Conservation (phyloP, 2,113 vertebrate species). For the Bagarius yarrelli region DNA sequence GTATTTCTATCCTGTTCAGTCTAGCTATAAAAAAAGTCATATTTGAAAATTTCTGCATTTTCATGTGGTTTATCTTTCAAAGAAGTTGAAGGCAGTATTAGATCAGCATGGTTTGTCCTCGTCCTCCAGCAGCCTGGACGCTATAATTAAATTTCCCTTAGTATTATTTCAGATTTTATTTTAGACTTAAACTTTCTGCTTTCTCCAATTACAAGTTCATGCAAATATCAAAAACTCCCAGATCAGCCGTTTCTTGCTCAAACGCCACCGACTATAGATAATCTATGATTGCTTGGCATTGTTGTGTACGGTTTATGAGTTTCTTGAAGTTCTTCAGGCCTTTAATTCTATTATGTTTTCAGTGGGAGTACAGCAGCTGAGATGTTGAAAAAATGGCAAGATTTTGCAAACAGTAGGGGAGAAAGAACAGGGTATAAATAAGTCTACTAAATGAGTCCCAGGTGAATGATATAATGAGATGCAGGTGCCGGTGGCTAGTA, state of each 20-base stretch:
- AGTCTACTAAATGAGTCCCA: constrained; percentile 29
- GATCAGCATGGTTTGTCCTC: neutral
- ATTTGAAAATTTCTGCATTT: neutral
- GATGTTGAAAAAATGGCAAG: constrained; percentile 31
- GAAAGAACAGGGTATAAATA: constrained; percentile 28
- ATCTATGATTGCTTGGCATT: constrained; percentile 17
- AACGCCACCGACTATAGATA: constrained; percentile 5
- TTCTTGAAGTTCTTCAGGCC: constrained; percentile 15
- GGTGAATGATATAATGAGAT: constrained; percentile 28
- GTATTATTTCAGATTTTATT: neutral
- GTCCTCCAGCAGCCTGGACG: neutral
- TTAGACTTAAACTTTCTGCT: neutral
- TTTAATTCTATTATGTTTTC: constrained; percentile 23
- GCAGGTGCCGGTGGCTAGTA: constrained; percentile 31
- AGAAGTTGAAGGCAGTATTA: neutral
- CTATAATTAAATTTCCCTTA: neutral
- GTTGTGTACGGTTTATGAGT: constrained; percentile 25
- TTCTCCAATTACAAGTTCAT: constrained; percentile 8
- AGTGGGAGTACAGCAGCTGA: constrained; percentile 32
- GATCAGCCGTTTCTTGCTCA: constrained; percentile 17
- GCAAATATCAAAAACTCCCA: constrained; percentile 22
- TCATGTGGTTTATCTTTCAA: neutral
- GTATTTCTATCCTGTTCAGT: constrained; percentile 13
- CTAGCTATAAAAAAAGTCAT: neutral
- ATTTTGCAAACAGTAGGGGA: constrained; percentile 26